Evolutionary conservation across 2,797 vertebrate genomes (phyloP).

Genomic region (Silurus aristotelis): DNA sequence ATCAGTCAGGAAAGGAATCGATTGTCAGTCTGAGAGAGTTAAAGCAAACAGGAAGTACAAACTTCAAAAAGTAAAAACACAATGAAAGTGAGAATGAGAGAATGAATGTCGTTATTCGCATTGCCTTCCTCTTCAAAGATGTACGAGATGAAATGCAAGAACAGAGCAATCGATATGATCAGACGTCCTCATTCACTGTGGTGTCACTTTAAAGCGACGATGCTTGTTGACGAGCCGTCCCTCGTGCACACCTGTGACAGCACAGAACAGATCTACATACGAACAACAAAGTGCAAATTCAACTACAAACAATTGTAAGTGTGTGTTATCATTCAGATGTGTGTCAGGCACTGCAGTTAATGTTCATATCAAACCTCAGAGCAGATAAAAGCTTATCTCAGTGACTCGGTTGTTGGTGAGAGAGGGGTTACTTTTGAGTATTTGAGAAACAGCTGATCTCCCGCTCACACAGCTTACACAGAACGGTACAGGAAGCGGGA

Average conservation of each 20-base stretch:
- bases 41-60: neutral
- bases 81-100: neutral
- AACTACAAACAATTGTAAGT: neutral
- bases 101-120: neutral
- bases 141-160: neutral
- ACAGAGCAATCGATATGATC: neutral
- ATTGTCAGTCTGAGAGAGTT: neutral
- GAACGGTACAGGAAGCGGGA: neutral
- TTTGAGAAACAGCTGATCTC: neutral
- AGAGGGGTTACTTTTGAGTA: neutral
- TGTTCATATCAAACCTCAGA: too few species aligned
- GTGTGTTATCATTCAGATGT: too few species aligned
- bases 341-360: too few species aligned
- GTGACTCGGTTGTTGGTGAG: too few species aligned
- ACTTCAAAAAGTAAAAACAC: neutral
- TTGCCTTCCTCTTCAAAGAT: neutral
- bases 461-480: neutral
- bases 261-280: neutral
- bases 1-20: neutral
- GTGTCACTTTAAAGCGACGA: constrained; percentile 15
- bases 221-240: neutral
- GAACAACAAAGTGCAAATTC: neutral
- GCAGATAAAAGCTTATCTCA: too few species aligned
- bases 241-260: too few species aligned
- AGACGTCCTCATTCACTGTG: neutral